Conservation (phyloP, 2,113 vertebrate species). For the Petroica traversi region DNA sequence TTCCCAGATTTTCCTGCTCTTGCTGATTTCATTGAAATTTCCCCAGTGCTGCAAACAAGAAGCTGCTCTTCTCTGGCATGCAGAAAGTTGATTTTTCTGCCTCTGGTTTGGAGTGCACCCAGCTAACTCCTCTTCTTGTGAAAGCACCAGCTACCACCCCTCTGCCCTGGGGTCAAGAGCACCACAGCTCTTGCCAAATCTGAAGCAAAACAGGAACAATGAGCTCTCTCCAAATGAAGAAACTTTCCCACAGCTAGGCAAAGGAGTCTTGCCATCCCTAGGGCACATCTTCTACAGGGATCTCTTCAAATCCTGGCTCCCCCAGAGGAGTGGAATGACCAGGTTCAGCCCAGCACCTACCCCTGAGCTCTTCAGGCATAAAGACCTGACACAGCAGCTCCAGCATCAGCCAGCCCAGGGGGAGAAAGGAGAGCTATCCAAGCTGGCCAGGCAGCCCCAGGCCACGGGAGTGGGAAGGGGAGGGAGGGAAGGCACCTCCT, state of each 20-base stretch:
- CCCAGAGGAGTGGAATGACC: accelerated
- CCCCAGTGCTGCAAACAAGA: neutral
- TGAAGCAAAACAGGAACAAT: neutral
- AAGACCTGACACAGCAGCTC: neutral
- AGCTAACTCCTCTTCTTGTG: neutral
- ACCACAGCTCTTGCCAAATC: neutral
- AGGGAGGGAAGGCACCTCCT: neutral
- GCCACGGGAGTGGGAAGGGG: accelerated
- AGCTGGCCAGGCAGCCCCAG: neutral
- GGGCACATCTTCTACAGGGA: neutral
- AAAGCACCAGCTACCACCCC: neutral
- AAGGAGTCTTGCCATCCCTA: neutral
- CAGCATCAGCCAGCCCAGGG: neutral
- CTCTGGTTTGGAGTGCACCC: neutral
- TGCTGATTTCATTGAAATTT: neutral
- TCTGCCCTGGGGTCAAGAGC: neutral
- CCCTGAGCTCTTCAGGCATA: neutral
- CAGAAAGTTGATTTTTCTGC: neutral
- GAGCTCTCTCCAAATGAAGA: neutral
- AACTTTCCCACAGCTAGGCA: neutral
- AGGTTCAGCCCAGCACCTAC: neutral
- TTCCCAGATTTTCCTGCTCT: neutral
- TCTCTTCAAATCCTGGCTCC: neutral
- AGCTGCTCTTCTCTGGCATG: neutral
- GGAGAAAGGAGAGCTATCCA: neutral